These are phyloP conservation scores for Loris lydekkerianus DNA, from an alignment of 2,797 vertebrate species.

Conservation along the genomic window DNA sequence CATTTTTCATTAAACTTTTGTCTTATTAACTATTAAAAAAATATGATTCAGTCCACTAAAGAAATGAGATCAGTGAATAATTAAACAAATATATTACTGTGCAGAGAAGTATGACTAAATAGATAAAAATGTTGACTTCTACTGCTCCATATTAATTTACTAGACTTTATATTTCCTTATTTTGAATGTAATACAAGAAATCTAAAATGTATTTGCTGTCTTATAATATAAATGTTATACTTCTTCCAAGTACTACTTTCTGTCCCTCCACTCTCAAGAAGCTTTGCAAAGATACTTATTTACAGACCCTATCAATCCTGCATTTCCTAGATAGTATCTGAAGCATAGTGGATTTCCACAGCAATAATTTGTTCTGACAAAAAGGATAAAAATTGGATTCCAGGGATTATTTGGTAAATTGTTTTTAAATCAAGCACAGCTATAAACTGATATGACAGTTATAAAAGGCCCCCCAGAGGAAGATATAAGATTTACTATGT, in stretches of 20 bases:
- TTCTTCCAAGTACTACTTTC: slow-evolving; percentile 23
- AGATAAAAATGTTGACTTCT: background rate
- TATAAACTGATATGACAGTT: slow-evolving; percentile 88
- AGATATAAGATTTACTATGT: slow-evolving; percentile 43
- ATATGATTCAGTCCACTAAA: slow-evolving; percentile 48
- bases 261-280: slow-evolving; percentile 74
- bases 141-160: accelerated
- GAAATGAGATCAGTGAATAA: slow-evolving; percentile 65
- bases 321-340: slow-evolving; percentile 90
- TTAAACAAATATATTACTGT: slow-evolving; percentile 62
- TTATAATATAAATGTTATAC: slow-evolving; percentile 74
- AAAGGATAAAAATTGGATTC: slow-evolving; percentile 90
- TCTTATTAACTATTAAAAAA: slow-evolving; percentile 19
- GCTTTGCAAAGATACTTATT: slow-evolving; percentile 84
- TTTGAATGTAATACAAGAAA: background rate
- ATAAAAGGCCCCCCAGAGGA: slow-evolving; percentile 86
- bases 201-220: slow-evolving; percentile 61
- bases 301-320: slow-evolving; percentile 89
- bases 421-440: slow-evolving; percentile 88
- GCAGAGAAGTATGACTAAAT: background rate
- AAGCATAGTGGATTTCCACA: slow-evolving; percentile 89
- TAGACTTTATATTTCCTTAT: background rate
- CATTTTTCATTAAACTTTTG: slow-evolving; percentile 83
- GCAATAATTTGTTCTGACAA: slow-evolving; percentile 92
- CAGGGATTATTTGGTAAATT: slow-evolving; percentile 89